Percentiles rank a stretch among this genome's conserved stretches.
Conservation (phyloP, 2,113 vertebrate species). For the Rhipidura dahli region DNA sequence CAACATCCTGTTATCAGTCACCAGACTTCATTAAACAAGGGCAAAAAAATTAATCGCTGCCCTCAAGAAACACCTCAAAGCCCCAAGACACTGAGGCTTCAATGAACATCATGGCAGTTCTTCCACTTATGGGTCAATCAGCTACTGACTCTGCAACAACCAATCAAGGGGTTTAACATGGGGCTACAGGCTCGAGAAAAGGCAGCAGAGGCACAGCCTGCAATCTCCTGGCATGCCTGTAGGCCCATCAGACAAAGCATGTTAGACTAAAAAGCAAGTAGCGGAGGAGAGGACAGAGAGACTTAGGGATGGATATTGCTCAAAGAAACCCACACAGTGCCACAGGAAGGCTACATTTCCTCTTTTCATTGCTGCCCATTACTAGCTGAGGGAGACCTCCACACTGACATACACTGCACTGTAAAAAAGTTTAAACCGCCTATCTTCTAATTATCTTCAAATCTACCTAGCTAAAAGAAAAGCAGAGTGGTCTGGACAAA, state of each 20-base stretch:
- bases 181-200: neutral
- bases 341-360: neutral
- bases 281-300: neutral
- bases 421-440: neutral
- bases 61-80: neutral
- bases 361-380: neutral
- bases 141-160: neutral
- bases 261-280: neutral
- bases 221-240: neutral
- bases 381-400: neutral
- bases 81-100: neutral
- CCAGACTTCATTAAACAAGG: neutral
- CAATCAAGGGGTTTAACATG: neutral
- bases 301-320: rapidly evolving
- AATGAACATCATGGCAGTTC: rapidly evolving
- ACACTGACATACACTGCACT: neutral
- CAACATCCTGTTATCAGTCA: neutral
- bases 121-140: neutral
- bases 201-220: neutral
- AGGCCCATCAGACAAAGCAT: neutral
- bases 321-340: neutral
- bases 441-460: neutral
- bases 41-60: neutral
- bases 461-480: neutral
- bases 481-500: neutral